A percentile compares a stretch with the other conserved stretches of the same genome.
Conservation (phyloP, 23 tunicate species). For the Diplosoma virens region DNA sequence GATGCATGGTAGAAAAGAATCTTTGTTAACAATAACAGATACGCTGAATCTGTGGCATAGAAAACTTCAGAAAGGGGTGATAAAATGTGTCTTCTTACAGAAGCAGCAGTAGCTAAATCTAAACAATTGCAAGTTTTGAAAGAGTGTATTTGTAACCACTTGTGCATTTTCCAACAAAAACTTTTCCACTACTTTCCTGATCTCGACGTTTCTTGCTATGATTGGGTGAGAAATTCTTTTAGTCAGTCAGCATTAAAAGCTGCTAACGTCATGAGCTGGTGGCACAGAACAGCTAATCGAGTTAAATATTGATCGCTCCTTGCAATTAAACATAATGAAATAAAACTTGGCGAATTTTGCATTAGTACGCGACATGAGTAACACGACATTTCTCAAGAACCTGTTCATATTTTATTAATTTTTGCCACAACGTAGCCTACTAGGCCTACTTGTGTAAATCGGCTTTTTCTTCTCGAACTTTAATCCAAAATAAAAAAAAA, state of each 20-base stretch:
- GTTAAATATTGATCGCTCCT: no score
- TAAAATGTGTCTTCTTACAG: background rate
- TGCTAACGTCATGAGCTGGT: no score
- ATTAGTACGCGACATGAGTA: no score
- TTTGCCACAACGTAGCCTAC: no score
- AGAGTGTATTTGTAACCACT: background rate
- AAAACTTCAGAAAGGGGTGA: background rate
- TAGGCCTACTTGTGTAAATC: no score
- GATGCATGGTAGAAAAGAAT: background rate
- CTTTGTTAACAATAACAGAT: background rate
- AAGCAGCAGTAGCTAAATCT: background rate
- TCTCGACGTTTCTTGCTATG: background rate
- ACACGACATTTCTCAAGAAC: no score
- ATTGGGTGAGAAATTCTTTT: background rate
- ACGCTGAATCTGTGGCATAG: background rate
- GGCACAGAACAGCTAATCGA: no score
- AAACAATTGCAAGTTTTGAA: background rate
- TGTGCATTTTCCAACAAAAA: background rate
- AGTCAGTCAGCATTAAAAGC: background rate
- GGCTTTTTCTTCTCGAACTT: no score
- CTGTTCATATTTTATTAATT: no score
- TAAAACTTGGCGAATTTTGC: no score
- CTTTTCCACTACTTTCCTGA: background rate
- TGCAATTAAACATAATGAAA: no score
- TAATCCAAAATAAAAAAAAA: no score